Conservation (phyloP, 1,140 invertebrate genomes). For the Eurosta solidaginis region DNA sequence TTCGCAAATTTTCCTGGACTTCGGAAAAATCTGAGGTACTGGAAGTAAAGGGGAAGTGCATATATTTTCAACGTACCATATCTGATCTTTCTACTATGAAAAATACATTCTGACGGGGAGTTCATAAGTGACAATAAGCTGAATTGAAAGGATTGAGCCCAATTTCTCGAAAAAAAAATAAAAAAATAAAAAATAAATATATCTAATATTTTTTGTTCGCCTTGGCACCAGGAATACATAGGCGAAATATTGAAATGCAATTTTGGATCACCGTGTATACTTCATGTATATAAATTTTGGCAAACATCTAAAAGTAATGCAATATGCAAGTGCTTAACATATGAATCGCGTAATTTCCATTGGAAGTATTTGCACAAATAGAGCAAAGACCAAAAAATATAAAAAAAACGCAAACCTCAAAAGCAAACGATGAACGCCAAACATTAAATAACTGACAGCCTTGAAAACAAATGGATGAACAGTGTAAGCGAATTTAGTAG, state of each 20-base stretch:
- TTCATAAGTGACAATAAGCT: too few relatives aligned
- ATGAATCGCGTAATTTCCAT: conserved; percentile 6
- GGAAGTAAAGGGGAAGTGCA: too few relatives aligned
- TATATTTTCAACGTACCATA: too few relatives aligned
- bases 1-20: too few relatives aligned
- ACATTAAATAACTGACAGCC: not conserved
- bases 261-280: not conserved
- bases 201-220: too few relatives aligned
- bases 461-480: not conserved
- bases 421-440: not conserved
- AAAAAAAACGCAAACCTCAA: not conserved
- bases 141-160: too few relatives aligned
- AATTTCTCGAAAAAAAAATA: too few relatives aligned
- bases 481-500: too few relatives aligned
- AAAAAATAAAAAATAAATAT: too few relatives aligned
- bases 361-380: not conserved
- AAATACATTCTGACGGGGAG: too few relatives aligned
- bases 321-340: conserved; percentile 10
- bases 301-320: conserved; percentile 1
- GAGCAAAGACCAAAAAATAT: not conserved
- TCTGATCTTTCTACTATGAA: too few relatives aligned
- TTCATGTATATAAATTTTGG: not conserved
- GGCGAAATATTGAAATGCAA: not conserved
- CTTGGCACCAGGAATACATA: not conserved
- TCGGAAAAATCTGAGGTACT: too few relatives aligned